phyloP scores from a whole-genome alignment of 2,113 vertebrate genomes.

The Mystacornis crossleyi region DNA sequence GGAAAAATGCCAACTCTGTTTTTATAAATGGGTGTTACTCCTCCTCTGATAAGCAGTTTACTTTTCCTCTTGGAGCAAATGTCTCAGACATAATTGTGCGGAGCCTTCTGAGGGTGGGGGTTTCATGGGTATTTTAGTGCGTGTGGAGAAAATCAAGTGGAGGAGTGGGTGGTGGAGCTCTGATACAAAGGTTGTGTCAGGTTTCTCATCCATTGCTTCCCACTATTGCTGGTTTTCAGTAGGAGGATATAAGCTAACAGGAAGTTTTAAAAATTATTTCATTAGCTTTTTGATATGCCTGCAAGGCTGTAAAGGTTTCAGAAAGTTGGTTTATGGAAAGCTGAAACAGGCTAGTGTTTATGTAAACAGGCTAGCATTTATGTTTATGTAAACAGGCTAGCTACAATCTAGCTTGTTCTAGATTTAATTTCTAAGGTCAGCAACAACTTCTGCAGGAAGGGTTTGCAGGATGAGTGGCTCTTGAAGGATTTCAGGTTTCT shows the following conservation, averaged over 20 bases:
- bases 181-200: not conserved
- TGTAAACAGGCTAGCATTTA: not conserved
- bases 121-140: not conserved
- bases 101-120: not conserved
- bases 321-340: not conserved
- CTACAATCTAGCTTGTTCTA: not conserved
- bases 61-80: not conserved
- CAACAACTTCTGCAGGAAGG: not conserved
- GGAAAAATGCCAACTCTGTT: not conserved
- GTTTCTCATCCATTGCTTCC: not conserved
- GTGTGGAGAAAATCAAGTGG: fast-evolving
- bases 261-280: not conserved
- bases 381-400: not conserved
- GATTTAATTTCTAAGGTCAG: not conserved
- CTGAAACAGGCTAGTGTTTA: not conserved
- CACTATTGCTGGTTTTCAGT: not conserved
- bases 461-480: not conserved
- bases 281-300: not conserved
- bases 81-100: not conserved
- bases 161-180: not conserved
- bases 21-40: not conserved
- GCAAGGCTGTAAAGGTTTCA: not conserved
- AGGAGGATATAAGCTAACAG: not conserved
- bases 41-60: not conserved
- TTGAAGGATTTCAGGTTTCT: not conserved